These are phyloP conservation scores for Gambusia affinis DNA, from an alignment of 2,113 vertebrate species.

Conservation along the genomic window DNA sequence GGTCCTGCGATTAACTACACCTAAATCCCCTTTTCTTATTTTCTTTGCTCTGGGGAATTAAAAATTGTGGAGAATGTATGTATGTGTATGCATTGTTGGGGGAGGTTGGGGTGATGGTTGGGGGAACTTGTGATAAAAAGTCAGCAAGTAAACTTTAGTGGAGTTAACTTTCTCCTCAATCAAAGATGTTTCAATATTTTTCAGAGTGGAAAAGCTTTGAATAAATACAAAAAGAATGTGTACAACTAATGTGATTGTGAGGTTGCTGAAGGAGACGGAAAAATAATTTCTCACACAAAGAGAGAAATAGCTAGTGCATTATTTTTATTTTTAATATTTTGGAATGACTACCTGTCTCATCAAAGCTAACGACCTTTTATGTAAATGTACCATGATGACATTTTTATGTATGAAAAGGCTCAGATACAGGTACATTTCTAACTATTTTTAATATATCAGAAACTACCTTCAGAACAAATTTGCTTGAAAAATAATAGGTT, in stretches of 20 bases:
- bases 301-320: too few species aligned
- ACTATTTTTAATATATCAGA: constrained; percentile 50
- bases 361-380: constrained; percentile 63
- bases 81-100: background rate
- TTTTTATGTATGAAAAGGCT: too few species aligned
- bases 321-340: constrained; percentile 11
- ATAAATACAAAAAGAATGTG: background rate
- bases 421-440: too few species aligned
- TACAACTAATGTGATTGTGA: too few species aligned
- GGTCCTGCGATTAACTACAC: constrained; percentile 47
- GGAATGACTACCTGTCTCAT: constrained; percentile 59
- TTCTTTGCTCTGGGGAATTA: constrained; percentile 25
- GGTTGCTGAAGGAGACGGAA: too few species aligned
- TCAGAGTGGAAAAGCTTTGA: background rate
- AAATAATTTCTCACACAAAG: background rate
- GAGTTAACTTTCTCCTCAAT: background rate
- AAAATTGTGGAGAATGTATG: constrained; percentile 15
- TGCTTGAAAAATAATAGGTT: constrained; percentile 58
- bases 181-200: background rate
- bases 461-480: constrained; percentile 56
- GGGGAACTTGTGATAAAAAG: background rate
- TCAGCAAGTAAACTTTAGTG: background rate
- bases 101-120: constrained; percentile 44
- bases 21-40: constrained; percentile 12
- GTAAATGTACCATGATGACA: constrained; percentile 66